Percentiles rank a stretch among this genome's conserved stretches.
These are phyloP conservation scores for Oceanodroma leucorhoa DNA, from an alignment of 2,797 vertebrate genomes.

Conservation along the genomic window DNA sequence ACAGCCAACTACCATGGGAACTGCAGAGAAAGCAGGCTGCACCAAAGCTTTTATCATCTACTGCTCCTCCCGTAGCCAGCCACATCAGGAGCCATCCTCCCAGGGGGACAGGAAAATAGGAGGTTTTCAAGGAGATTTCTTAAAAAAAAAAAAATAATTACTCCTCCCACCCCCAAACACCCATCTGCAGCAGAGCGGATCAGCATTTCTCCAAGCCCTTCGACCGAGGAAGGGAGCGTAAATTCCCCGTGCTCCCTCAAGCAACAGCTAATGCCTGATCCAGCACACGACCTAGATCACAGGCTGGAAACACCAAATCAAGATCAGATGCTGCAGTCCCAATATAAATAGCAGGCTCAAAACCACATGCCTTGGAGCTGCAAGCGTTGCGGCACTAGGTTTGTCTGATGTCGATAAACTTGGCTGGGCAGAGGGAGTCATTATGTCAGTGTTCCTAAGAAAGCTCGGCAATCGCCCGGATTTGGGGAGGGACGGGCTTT, in stretches of 20 bases:
- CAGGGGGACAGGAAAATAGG: not conserved
- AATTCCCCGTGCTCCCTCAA: not conserved
- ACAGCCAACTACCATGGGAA: constrained; percentile 62
- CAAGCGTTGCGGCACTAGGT: not conserved
- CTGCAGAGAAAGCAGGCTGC: not conserved
- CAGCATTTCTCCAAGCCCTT: not conserved
- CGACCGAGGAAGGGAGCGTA: accelerated
- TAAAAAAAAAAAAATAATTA: not conserved
- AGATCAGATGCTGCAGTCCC: constrained; percentile 20
- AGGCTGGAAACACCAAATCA: not conserved
- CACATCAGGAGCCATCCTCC: not conserved
- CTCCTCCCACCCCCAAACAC: not conserved
- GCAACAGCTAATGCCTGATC: not conserved
- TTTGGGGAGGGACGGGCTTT: not conserved
- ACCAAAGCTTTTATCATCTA: not conserved
- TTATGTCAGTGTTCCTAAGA: not conserved
- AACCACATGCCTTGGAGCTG: not conserved
- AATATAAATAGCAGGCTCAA: not conserved
- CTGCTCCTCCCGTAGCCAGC: constrained; percentile 29
- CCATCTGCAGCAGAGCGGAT: not conserved
- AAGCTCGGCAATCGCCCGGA: accelerated
- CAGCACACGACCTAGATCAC: not conserved
- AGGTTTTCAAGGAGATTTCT: not conserved
- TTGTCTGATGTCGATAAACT: not conserved
- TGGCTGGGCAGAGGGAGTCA: not conserved